Evolutionary conservation across 2,797 vertebrate genomes (phyloP).

Genomic region (Pteronotus mesoamericanus): DNA sequence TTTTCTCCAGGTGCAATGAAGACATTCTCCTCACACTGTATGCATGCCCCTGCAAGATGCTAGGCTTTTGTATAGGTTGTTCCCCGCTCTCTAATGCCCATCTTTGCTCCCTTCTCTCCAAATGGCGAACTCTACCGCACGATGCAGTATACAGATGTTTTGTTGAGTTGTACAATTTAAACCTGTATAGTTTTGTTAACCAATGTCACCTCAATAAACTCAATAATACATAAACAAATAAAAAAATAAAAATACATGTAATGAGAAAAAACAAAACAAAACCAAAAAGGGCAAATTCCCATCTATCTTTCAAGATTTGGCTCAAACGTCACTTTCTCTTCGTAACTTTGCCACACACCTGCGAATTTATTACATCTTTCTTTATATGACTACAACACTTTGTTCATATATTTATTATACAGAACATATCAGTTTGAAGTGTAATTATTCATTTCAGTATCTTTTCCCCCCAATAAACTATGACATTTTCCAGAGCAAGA

Average conservation of each 20-base stretch:
- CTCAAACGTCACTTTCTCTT: background rate
- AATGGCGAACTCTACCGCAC: background rate
- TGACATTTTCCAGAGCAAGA: conserved; percentile 34
- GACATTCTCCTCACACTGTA: background rate
- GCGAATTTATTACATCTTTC: background rate
- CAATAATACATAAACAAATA: background rate
- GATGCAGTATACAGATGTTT: background rate
- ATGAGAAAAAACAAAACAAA: background rate
- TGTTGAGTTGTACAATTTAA: background rate
- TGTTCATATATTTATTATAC: conserved; percentile 5
- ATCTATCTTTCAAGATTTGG: background rate
- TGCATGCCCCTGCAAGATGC: too few species aligned
- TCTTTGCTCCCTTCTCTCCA: background rate
- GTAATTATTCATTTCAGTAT: conserved; percentile 21
- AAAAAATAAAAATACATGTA: too few species aligned
- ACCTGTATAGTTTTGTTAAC: background rate
- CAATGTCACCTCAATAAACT: background rate
- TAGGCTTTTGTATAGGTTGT: background rate
- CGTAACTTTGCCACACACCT: background rate
- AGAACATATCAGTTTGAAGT: background rate
- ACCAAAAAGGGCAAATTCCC: background rate
- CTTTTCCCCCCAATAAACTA: background rate
- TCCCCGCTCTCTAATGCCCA: background rate
- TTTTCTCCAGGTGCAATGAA: background rate
- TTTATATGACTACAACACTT: background rate